phyloP scores from a whole-genome alignment of 30 jellyfish, hydroid and myxozoan genomes.

The Pseudorhiza aurosa region DNA sequence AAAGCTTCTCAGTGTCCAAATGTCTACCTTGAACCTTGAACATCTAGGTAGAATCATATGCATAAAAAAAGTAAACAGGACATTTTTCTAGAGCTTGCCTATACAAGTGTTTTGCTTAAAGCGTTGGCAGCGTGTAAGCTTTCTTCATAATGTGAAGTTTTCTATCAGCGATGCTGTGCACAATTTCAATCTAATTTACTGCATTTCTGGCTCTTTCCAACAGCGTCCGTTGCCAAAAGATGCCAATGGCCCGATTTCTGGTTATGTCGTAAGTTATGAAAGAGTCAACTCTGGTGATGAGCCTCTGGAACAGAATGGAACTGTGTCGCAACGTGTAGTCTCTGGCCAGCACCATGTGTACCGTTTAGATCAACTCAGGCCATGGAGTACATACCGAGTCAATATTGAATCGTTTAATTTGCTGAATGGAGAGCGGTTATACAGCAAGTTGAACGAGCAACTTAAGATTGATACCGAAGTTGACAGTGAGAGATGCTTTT shows the following conservation, averaged over 20 bases:
- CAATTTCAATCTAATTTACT: too few relatives aligned
- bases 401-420: conserved; percentile 27
- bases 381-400: conserved; percentile 61
- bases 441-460: conserved; percentile 26
- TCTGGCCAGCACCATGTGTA: conserved; percentile 20
- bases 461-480: conserved; percentile 31
- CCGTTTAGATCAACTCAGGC: conserved; percentile 49
- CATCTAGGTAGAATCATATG: too few relatives aligned
- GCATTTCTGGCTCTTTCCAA: background rate
- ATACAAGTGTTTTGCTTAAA: too few relatives aligned
- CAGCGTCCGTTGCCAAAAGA: conserved; percentile 49
- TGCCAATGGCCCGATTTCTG: conserved; percentile 61
- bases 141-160: too few relatives aligned
- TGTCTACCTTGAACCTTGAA: too few relatives aligned
- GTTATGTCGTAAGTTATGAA: conserved; percentile 36
- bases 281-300: conserved; percentile 54
- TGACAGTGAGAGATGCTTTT: conserved; percentile 70
- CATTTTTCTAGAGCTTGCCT: too few relatives aligned
- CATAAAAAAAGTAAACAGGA: too few relatives aligned
- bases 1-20: too few relatives aligned
- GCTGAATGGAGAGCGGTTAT: conserved; percentile 24
- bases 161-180: too few relatives aligned
- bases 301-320: background rate
- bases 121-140: too few relatives aligned
- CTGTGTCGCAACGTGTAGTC: conserved; percentile 39